phyloP scores from a whole-genome alignment of 2,113 vertebrate genomes.

The Chaetops frenatus region DNA sequence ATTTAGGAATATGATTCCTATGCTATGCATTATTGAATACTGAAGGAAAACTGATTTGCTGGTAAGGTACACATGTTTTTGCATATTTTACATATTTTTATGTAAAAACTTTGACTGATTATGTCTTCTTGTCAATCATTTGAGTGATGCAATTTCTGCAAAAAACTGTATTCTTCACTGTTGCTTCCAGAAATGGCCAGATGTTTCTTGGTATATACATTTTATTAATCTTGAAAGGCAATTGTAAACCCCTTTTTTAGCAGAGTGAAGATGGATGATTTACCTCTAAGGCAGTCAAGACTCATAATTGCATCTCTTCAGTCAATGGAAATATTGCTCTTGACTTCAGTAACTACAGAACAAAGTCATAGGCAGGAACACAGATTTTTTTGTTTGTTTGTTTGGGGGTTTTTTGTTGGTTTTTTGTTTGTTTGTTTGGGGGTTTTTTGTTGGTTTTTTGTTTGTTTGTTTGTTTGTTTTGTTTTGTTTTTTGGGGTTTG shows the following conservation, averaged over 20 bases:
- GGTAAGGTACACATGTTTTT: not conserved
- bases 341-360: conserved; percentile 3
- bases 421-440: no score
- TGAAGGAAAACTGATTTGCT: not conserved
- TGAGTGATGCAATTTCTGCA: not conserved
- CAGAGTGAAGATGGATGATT: not conserved
- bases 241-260: not conserved
- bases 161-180: not conserved
- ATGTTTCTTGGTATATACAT: not conserved
- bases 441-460: no score
- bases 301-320: not conserved
- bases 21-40: not conserved
- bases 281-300: not conserved
- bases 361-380: not conserved
- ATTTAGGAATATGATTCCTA: not conserved
- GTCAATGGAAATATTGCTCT: not conserved
- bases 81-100: not conserved
- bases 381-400: not conserved
- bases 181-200: not conserved
- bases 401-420: no score
- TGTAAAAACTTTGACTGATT: not conserved
- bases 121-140: not conserved
- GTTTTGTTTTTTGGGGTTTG: no score
- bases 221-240: not conserved
- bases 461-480: no score